Base-by-base conservation (phyloP, 2,113 vertebrate genomes). In the Cynoglossus semilaevis region DNA sequence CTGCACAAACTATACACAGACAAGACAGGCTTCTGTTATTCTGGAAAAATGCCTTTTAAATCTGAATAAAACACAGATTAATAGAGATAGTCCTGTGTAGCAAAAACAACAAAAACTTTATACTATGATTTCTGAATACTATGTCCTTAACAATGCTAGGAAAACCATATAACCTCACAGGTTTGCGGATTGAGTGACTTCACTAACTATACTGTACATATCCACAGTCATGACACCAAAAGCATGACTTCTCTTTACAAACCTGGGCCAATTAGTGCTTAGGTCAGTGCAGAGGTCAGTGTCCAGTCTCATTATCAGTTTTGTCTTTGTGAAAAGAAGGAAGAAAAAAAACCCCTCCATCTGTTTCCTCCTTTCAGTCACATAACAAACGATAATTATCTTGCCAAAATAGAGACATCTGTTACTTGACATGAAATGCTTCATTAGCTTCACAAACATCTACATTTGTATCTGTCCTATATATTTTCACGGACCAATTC, bases 221-320 rank as follows among this genome's bases (percentile, higher is more conserved):
- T n/a, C n/a, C n/a, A n/a, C n/a, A n/a, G n/a, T n/a, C n/a, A n/a
- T n/a, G n/a, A n/a, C n/a, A n/a, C n/a, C n/a, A n/a, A n/a, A n/a
- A n/a, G n/a, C 77, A 79, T 80, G 78, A 57, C 77, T 80, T 72
- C 80, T 74, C 87, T 87, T 88, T 77, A 86, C 77, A 84, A 74
- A 71, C 71, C 72, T 44, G 11, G 88, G 82, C 84, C 86, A 89
- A 89, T 91, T 88, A 90, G 71, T 83, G 79, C 73, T 72, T 83
- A 80, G 85, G 71, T 87, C 42, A 58, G 79, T 63, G 70, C 77
- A 70, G 54, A 74, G 58, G 80, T 72, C 70, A 78, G 56, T 64
- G 72, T 58, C 74, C 59, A 61, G 5, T 71, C 87, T 84, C 67
- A 88, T 88, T 83, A 87, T 83, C 61, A n/a, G 63, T 82, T 67